Conservation (phyloP, 2,113 vertebrate species). For the Martes martes region DNA sequence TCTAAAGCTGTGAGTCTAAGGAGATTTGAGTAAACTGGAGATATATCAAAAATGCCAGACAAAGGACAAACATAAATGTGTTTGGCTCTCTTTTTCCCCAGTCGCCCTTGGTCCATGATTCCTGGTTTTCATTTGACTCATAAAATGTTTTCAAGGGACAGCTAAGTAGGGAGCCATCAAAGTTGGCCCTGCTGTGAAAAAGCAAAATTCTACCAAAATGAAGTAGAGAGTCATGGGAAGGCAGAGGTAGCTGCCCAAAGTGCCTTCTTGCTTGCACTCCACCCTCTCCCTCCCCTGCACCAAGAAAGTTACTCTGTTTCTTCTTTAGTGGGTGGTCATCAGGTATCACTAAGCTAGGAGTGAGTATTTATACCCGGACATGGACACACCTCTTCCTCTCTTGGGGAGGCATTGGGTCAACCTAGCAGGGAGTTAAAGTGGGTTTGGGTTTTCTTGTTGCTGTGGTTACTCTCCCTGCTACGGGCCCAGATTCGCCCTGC, state of each 20-base stretch:
- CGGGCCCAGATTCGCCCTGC: accelerated
- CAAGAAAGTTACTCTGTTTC: neutral
- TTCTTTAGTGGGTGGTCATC: neutral
- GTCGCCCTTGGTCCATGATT: neutral
- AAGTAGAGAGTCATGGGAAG: neutral
- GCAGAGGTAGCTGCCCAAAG: neutral
- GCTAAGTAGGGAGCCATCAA: neutral
- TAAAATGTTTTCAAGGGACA: constrained; percentile 6
- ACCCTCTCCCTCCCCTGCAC: too few relatives aligned
- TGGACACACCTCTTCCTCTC: neutral
- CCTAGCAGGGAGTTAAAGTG: accelerated
- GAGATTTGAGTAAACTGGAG: constrained; percentile 53
- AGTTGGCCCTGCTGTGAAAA: neutral
- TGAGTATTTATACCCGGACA: too few relatives aligned
- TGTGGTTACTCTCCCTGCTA: neutral
- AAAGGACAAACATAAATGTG: constrained; percentile 46
- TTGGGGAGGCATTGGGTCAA: neutral
- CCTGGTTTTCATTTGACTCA: neutral
- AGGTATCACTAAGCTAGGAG: neutral
- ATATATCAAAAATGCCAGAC: constrained; percentile 37
- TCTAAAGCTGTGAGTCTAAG: constrained; percentile 46
- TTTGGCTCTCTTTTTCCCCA: neutral
- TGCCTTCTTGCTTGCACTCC: neutral
- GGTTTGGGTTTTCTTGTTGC: neutral
- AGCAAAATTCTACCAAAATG: neutral